Evolutionary conservation across 2,113 vertebrate genomes (phyloP).

Genomic region (Pachypanchax playfairii): DNA sequence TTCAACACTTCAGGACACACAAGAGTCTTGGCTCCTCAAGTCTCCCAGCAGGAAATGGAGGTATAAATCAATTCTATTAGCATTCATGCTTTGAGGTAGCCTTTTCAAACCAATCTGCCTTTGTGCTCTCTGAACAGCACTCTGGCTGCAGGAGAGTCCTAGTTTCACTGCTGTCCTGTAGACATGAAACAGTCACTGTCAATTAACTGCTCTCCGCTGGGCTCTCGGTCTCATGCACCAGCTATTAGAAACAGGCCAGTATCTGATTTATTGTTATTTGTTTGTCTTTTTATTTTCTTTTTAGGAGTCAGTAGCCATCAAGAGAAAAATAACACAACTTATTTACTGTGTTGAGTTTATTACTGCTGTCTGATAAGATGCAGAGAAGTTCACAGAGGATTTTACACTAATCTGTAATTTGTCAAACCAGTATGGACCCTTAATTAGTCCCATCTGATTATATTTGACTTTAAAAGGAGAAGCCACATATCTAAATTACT

Average conservation of each 20-base stretch:
- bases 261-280: constrained; percentile 2
- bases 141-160: constrained; percentile 61
- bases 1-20: constrained; percentile 46
- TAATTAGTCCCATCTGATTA: too few species aligned
- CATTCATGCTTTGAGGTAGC: constrained; percentile 63
- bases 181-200: constrained; percentile 67
- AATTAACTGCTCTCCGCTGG: constrained; percentile 65
- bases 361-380: too few species aligned
- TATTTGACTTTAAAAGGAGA: too few species aligned
- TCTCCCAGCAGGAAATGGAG: constrained; percentile 59
- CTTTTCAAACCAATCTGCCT: constrained; percentile 61
- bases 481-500: too few species aligned
- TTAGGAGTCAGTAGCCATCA: neutral
- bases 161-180: constrained; percentile 57
- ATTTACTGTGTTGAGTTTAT: neutral
- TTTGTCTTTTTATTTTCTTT: neutral
- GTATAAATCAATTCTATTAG: constrained; percentile 76
- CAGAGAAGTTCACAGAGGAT: constrained; percentile 12
- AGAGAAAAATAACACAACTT: neutral
- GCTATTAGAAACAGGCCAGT: neutral
- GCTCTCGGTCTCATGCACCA: constrained; percentile 6
- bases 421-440: too few species aligned
- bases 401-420: too few species aligned
- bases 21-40: constrained; percentile 38
- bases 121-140: constrained; percentile 60